Percentiles rank a stretch among this genome's conserved stretches.
Evolutionary conservation across 2,113 vertebrate species (phyloP).

Genomic region (Tamias sibiricus): DNA sequence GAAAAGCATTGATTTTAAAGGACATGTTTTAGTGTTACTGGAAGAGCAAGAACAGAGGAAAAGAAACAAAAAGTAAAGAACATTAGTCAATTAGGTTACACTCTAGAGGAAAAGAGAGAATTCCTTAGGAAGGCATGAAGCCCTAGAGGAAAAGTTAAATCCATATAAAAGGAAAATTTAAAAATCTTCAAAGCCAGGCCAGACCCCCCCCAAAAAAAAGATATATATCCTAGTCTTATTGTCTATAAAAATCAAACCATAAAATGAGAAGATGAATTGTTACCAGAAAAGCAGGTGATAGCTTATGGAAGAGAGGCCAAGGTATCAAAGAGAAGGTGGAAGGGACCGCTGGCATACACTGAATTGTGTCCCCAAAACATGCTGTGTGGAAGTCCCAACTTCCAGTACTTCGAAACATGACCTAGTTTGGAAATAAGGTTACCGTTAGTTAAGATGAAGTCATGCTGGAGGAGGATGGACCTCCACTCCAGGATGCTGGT

Average conservation of each 20-base stretch:
- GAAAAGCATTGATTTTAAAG: constrained; percentile 1
- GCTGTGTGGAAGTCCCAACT: background rate
- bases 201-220: background rate
- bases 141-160: constrained; percentile 19
- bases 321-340: background rate
- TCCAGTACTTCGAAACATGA: background rate
- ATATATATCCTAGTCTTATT: background rate
- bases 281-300: background rate
- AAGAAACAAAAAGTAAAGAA: background rate
- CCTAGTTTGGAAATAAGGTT: background rate
- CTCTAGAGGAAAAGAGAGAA: background rate
- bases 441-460: background rate
- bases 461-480: background rate
- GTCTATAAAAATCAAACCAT: background rate
- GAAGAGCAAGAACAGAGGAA: background rate
- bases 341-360: background rate
- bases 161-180: background rate
- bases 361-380: background rate
- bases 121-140: background rate
- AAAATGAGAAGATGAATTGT: background rate
- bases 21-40: background rate
- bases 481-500: background rate
- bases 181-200: background rate
- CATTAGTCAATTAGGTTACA: background rate
- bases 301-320: background rate